Conservation (phyloP, 2,888 invertebrate species). For the Drosophila vallismaia region DNA sequence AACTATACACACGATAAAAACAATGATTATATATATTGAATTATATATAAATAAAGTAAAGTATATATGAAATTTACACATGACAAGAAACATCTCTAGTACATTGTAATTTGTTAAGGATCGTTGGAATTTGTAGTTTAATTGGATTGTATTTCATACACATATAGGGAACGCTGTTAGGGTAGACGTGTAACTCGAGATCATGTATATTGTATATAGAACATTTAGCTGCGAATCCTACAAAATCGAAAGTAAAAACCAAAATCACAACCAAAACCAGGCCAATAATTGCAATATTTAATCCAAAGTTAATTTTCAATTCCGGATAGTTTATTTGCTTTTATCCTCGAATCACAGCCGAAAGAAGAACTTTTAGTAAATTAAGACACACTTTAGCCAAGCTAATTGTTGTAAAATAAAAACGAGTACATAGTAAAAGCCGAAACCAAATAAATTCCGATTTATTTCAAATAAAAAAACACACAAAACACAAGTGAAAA, state of each 20-base stretch:
- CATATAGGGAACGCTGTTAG: constrained; percentile 74
- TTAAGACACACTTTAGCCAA: constrained; percentile 79
- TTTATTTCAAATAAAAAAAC: constrained; percentile 53
- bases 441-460: constrained; percentile 47
- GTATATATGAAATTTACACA: constrained; percentile 63
- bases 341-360: constrained; percentile 35
- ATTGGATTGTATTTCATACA: constrained; percentile 58
- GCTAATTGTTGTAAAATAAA: constrained; percentile 81
- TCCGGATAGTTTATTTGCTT: constrained; percentile 19
- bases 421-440: constrained; percentile 52
- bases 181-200: constrained; percentile 66
- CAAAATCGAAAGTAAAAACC: constrained; percentile 20
- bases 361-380: constrained; percentile 49
- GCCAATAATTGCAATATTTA: constrained; percentile 26
- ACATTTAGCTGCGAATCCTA: constrained; percentile 58
- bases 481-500: constrained; percentile 27
- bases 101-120: constrained; percentile 73
- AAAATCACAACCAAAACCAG: constrained; percentile 8
- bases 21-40: constrained; percentile 37
- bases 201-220: constrained; percentile 76
- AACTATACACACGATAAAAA: constrained; percentile 53
- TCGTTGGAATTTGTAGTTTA: constrained; percentile 78
- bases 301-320: constrained; percentile 36
- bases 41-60: constrained; percentile 9
- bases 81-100: constrained; percentile 59